Conservation (phyloP, 2,113 vertebrate species). For the Limnothrissa miodon region DNA sequence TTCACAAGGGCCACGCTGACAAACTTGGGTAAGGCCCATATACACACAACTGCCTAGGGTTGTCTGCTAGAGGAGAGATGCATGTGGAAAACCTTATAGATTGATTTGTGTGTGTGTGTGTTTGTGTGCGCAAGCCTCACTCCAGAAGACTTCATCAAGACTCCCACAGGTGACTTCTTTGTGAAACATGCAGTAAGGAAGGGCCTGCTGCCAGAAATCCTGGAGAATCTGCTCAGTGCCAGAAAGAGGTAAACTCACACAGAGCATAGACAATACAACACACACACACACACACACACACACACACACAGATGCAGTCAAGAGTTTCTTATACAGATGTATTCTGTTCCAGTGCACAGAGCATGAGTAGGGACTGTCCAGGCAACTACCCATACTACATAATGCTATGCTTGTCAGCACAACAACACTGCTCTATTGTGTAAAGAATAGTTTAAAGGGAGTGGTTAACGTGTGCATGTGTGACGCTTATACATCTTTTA, state of each 20-base stretch:
- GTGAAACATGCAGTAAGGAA: constrained; percentile 84
- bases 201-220: constrained; percentile 87
- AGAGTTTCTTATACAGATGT: background rate
- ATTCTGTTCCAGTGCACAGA: background rate
- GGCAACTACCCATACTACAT: background rate
- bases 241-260: constrained; percentile 77
- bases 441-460: background rate
- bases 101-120: background rate
- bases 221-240: constrained; percentile 86
- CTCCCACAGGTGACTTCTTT: constrained; percentile 84
- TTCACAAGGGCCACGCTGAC: constrained; percentile 75
- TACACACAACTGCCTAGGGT: background rate
- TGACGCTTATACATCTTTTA: constrained; percentile 45
- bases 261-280: background rate
- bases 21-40: constrained; percentile 66
- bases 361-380: background rate
- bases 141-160: constrained; percentile 84
- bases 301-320: background rate
- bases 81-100: background rate
- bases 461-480: background rate
- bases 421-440: background rate
- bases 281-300: background rate
- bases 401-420: background rate
- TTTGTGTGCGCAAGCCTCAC: constrained; percentile 67
- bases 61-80: background rate